A percentile compares a stretch with the other conserved stretches of the same genome.
phyloP scores from a whole-genome alignment of 2,888 invertebrate species.

The Tanypteryx hageni region DNA sequence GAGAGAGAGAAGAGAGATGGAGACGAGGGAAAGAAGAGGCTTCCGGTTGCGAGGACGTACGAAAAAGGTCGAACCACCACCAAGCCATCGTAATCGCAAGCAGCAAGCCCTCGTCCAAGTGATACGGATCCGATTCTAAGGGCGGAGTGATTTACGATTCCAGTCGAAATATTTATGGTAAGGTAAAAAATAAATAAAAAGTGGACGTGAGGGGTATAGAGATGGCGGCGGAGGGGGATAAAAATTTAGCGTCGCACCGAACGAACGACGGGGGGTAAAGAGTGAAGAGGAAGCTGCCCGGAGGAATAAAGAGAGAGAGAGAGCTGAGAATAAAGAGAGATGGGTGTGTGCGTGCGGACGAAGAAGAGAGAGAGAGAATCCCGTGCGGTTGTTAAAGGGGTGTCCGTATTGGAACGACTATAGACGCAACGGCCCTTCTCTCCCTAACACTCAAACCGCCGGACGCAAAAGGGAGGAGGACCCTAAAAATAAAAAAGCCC shows the following conservation, averaged over 20 bases:
- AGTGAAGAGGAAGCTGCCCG: not conserved
- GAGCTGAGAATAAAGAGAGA: not conserved
- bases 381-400: not conserved
- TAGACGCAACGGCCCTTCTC: not conserved
- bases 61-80: not conserved
- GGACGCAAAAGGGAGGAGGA: not conserved
- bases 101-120: not conserved
- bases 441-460: not conserved
- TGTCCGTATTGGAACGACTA: not conserved
- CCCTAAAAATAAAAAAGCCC: not conserved
- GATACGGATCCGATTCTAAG: constrained; percentile 52
- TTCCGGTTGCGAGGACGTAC: not conserved
- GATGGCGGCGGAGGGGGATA: constrained; percentile 40
- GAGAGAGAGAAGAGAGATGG: not conserved
- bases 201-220: constrained; percentile 12
- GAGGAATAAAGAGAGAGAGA: constrained; percentile 3
- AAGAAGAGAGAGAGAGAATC: not conserved
- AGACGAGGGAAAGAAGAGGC: constrained; percentile 7
- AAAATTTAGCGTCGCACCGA: constrained; percentile 41
- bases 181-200: not conserved
- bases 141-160: constrained; percentile 56
- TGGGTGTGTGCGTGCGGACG: not conserved
- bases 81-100: not conserved
- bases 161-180: constrained; percentile 49
- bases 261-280: constrained; percentile 10